phyloP scores from a whole-genome alignment of 1,140 invertebrate species.

The Leptoteleia sp. region DNA sequence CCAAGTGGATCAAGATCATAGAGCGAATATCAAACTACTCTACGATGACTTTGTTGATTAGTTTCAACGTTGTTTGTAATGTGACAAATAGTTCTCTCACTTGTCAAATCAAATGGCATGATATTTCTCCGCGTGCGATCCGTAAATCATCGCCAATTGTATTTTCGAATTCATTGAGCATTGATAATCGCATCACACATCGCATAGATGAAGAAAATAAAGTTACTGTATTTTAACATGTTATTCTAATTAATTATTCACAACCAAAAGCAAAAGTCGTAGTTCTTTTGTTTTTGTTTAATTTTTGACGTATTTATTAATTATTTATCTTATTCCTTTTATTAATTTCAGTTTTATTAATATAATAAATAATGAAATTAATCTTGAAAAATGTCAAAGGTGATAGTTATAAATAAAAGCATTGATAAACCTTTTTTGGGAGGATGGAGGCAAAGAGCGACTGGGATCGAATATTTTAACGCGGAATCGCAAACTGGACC shows the following conservation, averaged over 20 bases:
- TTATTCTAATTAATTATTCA: conserved; percentile 6
- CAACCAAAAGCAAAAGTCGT: background rate
- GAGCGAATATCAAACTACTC: too few relatives aligned
- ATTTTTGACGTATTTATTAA: background rate
- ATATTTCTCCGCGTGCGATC: conserved; percentile 35
- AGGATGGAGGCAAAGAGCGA: conserved; percentile 83
- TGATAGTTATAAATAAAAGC: conserved; percentile 82
- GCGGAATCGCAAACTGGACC: conserved; percentile 85
- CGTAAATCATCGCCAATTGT: conserved; percentile 38
- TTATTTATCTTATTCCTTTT: background rate
- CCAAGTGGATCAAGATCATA: too few relatives aligned
- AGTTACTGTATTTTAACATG: conserved; percentile 58
- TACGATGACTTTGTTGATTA: too few relatives aligned
- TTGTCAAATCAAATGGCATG: conserved; percentile 46
- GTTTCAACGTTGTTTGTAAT: conserved; percentile 38
- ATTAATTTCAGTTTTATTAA: background rate
- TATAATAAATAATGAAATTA: too few relatives aligned
- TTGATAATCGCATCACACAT: conserved; percentile 35
- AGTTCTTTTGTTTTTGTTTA: conserved; percentile 28
- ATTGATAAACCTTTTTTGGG: conserved; percentile 85
- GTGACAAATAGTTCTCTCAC: conserved; percentile 36
- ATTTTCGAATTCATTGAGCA: conserved; percentile 39
- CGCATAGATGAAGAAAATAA: conserved; percentile 49
- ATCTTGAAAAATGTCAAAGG: conserved; percentile 43
- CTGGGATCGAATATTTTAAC: conserved; percentile 83